phyloP scores from a whole-genome alignment of 1,140 invertebrate species.

The Carcinoscorpius rotundicauda region DNA sequence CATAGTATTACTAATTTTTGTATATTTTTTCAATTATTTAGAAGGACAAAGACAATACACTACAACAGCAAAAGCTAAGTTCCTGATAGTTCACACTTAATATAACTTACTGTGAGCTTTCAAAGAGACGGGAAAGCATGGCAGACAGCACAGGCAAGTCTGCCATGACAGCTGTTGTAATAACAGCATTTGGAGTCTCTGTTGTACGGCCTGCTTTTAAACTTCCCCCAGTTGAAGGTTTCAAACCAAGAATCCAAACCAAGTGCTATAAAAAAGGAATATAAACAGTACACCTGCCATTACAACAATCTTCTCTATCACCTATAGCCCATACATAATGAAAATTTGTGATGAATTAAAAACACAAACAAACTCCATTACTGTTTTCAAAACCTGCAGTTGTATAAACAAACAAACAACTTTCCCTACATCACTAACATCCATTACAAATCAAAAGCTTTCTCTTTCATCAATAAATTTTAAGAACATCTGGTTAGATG shows the following conservation, averaged over 20 bases:
- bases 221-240: constrained; percentile 82
- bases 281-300: no score
- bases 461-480: neutral
- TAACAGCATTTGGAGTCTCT: constrained; percentile 71
- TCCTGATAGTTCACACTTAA: neutral
- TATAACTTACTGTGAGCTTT: constrained; percentile 62
- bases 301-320: no score
- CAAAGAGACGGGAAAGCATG: constrained; percentile 85
- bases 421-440: no score
- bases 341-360: no score
- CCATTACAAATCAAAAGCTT: no score
- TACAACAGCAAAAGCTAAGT: neutral
- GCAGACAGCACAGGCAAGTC: constrained; percentile 84
- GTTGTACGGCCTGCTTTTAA: constrained; percentile 59
- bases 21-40: no score
- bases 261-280: constrained; percentile 53
- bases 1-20: no score
- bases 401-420: no score
- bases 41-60: no score
- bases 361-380: no score
- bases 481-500: neutral
- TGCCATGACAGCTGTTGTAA: constrained; percentile 90
- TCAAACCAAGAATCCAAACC: constrained; percentile 94
- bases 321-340: no score
- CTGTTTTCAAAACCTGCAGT: no score